Conservation (phyloP, 64 coral and sea anemone genomes). For the Montipora foliosa region DNA sequence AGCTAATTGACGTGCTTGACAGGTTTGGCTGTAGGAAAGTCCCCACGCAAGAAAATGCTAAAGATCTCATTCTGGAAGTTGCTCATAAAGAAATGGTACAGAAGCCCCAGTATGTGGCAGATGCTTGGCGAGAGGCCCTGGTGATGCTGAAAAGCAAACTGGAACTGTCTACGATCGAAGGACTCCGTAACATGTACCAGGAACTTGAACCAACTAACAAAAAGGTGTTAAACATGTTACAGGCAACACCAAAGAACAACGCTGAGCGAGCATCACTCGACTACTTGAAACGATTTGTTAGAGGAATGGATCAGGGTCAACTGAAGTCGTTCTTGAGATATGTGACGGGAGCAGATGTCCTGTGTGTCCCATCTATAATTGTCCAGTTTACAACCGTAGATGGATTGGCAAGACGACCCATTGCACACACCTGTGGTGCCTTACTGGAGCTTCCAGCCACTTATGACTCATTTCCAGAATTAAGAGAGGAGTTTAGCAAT, state of each 20-base stretch:
- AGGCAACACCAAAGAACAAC: conserved; percentile 1
- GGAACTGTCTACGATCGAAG: background rate
- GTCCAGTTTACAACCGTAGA: background rate
- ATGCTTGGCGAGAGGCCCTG: background rate
- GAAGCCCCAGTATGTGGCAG: background rate
- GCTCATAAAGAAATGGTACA: conserved; percentile 23
- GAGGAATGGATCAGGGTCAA: background rate
- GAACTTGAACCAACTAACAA: background rate
- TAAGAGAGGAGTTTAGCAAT: conserved; percentile 34
- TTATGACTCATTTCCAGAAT: background rate
- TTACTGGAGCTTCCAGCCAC: conserved; percentile 29
- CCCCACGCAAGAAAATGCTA: too few relatives aligned
- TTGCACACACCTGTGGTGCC: conserved; percentile 48
- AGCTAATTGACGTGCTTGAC: conserved; percentile 1
- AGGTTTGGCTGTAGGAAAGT: conserved; percentile 37
- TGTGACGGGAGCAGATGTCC: background rate
- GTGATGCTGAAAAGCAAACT: background rate
- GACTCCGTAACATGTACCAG: background rate
- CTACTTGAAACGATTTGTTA: background rate
- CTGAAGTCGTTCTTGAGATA: background rate
- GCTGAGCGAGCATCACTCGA: background rate
- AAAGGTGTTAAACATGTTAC: background rate
- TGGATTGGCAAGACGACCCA: conserved; percentile 36
- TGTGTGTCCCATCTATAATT: background rate
- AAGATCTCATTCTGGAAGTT: background rate